Evolutionary conservation across 2,113 vertebrate genomes (phyloP), one percentile per base, ranked within the genome.

Genomic region (Oreochromis spilurus): DNA sequence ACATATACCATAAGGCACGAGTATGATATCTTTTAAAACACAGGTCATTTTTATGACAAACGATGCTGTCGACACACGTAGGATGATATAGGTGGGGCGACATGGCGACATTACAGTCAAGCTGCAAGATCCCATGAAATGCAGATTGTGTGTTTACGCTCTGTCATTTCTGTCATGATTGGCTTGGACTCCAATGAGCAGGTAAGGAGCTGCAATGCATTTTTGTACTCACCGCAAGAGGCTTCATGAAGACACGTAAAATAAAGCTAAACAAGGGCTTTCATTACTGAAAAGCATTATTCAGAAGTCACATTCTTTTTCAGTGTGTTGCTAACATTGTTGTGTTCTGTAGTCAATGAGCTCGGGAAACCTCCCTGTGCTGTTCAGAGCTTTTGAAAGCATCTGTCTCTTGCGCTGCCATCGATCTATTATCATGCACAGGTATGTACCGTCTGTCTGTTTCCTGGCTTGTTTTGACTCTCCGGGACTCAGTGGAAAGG

Each of bases 31-130:
- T 54, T 50, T 77, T 54, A 88, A 81, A 88, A 70, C 53, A 67
- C 70, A 77, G 86, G 88, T 91, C 75, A 91, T 40, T 83, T 36
- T 89, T 24, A 62, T 91, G 92, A 93, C 81, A 88, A 90, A 92
- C 80, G 54, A 89, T 55, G 50, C 82, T 84, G 84, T 90, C 78
- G 62, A 70, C 81, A 58, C 54, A 36, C 45, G 82, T 88, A 79
- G 83, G 62, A 82, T 72, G 72, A 90, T 90, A 75, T 45, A 75
- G 70, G 62, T 90, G 75, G 77, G 53, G 55, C 88, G 87, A 90
- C 79, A 36, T 91, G 85, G 84, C 21, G 21, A 65, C 38, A 85
- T 78, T 84, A 84, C 83, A 84, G 79, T 81, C 81, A 43, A 90
- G 17, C 60, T 79, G 81, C 75, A 79, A 72, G 54, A 45, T 72